Conservation (phyloP, 2,888 invertebrate species). For the Apocheima hispidaria region DNA sequence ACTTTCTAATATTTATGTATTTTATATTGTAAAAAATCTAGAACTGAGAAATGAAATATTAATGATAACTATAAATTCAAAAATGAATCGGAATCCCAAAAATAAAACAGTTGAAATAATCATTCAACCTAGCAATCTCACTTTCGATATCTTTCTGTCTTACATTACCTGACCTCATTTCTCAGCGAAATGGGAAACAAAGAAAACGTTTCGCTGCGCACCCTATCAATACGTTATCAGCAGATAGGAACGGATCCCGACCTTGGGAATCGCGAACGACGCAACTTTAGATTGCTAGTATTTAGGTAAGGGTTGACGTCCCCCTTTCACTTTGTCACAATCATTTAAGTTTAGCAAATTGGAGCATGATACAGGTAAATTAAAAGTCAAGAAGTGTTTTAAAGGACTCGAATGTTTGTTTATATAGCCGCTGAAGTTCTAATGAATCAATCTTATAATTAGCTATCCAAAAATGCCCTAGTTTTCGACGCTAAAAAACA, state of each 20-base stretch:
- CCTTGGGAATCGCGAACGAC: constrained; percentile 32
- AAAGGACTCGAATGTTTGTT: neutral
- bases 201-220: constrained; percentile 28
- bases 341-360: constrained; percentile 14
- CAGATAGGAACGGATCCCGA: constrained; percentile 23
- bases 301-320: constrained; percentile 19
- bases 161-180: constrained; percentile 25
- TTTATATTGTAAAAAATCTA: no score
- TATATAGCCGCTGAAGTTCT: neutral
- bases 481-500: no score
- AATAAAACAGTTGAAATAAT: neutral
- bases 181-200: constrained; percentile 27
- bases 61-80: neutral
- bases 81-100: neutral
- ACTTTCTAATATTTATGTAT: neutral
- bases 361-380: constrained; percentile 13
- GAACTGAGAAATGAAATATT: no score
- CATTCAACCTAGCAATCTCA: neutral
- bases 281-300: constrained; percentile 28
- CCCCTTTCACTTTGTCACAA: constrained; percentile 20
- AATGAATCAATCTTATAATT: neutral
- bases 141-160: neutral
- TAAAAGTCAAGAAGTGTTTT: constrained; percentile 5
- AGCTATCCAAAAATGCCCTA: no score
- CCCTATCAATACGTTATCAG: constrained; percentile 40